Base-by-base conservation (phyloP, 2,113 vertebrate genomes). In the Anthoscopus minutus region DNA sequence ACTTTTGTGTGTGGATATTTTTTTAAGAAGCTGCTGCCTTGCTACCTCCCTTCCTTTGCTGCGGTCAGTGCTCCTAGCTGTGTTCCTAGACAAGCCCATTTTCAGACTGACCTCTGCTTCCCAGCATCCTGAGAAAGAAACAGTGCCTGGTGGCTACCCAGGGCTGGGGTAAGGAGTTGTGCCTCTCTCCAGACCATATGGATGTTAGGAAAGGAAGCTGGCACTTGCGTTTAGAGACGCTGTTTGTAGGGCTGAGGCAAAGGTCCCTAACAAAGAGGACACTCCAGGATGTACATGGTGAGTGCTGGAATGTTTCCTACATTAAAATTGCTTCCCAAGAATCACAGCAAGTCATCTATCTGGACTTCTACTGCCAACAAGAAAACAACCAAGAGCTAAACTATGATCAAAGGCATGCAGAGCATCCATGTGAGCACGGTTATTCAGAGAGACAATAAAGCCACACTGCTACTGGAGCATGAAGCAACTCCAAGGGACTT, bases 401-500 rank as follows among this genome's bases (percentile, higher is more conserved):
- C 57, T 18, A 10, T 0, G 7, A 53, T 35, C 35, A 44, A 92
- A 93, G 66, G 28, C 61, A 66, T 28, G 50, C 23, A 61, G n/a
- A n/a, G 57, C 64, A 71, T 69, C 53, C 57, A 44, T 20, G 60
- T 42, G 58, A 92, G 50, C 35, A 1, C 14, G 45, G 45, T 42
- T 82, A 66, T 18, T 84, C 51, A 57, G 50, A 17, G 31, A 78
- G 33, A 92, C 20, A 86, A 66, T 13, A 61, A 88, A 90, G 53
- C 69, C 73, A 13, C 0, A 5, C n/a, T 73, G 71, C 48, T 69
- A 48, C 78, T 79, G 67, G 70, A 96, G 74, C 70, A 40, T n/a
- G 80, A 95, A 96, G 33, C 53, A 79, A 5, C 79, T 87, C 71
- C 54, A 76, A 76, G 71, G 79, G 84, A 80, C 40, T 64, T 58